Conservation (phyloP, 2,113 vertebrate genomes). For the Xenus cinereus region DNA sequence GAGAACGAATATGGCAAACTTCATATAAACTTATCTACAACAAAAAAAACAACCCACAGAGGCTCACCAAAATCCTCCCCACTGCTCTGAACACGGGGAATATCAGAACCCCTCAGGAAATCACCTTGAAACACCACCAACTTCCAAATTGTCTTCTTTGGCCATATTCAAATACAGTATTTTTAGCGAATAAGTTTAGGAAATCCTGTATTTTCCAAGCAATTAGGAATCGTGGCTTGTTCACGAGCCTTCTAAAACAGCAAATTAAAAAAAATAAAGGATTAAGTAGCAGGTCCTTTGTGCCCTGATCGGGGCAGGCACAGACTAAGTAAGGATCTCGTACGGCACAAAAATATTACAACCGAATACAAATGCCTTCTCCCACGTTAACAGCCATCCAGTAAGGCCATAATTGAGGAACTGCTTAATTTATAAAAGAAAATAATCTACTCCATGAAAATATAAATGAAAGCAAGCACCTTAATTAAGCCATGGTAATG, state of each 20-base stretch:
- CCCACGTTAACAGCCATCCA: background rate
- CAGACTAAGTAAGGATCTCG: background rate
- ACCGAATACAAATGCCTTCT: rapidly evolving
- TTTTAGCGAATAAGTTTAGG: background rate
- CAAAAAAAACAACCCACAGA: too few relatives aligned
- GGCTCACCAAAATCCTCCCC: background rate
- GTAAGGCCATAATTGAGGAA: background rate
- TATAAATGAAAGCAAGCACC: background rate
- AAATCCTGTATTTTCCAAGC: background rate
- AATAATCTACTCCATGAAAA: background rate
- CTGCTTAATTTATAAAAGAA: background rate
- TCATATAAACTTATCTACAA: background rate
- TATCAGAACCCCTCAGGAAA: background rate
- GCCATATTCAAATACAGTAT: background rate
- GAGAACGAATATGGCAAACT: background rate
- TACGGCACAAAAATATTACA: background rate
- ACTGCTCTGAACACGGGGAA: rapidly evolving
- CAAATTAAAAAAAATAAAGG: background rate
- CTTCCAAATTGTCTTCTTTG: background rate
- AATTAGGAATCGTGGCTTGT: background rate
- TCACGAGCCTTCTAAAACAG: background rate
- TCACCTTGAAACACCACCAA: background rate
- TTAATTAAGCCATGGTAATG: background rate
- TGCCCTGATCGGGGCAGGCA: background rate
- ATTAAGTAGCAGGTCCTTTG: background rate